phyloP scores from a whole-genome alignment of 2,888 invertebrate species.

The Drosophila austrosaltans region DNA sequence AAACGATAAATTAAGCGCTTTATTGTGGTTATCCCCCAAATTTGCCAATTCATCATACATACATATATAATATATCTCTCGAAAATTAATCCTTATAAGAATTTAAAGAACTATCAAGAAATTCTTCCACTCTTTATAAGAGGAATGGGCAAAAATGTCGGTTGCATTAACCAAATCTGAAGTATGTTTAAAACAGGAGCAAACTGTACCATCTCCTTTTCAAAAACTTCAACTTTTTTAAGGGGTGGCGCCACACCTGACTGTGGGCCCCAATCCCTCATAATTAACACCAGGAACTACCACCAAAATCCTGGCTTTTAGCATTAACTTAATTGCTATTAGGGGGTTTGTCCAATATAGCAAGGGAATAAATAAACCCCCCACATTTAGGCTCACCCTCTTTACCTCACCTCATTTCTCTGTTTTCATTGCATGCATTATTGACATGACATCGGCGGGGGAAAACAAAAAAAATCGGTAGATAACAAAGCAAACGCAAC shows the following conservation, averaged over 20 bases:
- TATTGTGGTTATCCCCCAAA: background rate
- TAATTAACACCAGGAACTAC: conserved; percentile 21
- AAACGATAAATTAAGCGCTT: background rate
- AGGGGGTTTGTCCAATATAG: background rate
- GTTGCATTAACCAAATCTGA: too few species aligned
- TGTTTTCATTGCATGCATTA: conserved; percentile 65
- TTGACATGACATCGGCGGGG: conserved; percentile 64
- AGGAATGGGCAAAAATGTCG: too few species aligned
- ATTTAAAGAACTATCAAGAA: background rate
- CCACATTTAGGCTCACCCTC: background rate
- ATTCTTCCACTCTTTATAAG: background rate
- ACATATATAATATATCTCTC: too few species aligned
- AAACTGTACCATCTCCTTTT: background rate
- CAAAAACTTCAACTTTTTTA: background rate
- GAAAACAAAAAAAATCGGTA: conserved; percentile 41
- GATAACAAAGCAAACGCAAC: conserved; percentile 75
- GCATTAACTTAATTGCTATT: conserved; percentile 36
- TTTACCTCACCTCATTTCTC: background rate
- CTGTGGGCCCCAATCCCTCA: background rate
- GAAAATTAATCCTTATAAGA: background rate
- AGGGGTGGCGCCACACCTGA: conserved; percentile 4
- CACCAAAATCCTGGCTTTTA: conserved; percentile 33
- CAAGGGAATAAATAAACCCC: background rate
- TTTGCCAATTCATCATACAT: background rate
- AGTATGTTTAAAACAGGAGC: background rate